Evolutionary conservation across 2,113 vertebrate genomes (phyloP), one percentile per base, ranked within the genome.

Genomic region (Elephas maximus): DNA sequence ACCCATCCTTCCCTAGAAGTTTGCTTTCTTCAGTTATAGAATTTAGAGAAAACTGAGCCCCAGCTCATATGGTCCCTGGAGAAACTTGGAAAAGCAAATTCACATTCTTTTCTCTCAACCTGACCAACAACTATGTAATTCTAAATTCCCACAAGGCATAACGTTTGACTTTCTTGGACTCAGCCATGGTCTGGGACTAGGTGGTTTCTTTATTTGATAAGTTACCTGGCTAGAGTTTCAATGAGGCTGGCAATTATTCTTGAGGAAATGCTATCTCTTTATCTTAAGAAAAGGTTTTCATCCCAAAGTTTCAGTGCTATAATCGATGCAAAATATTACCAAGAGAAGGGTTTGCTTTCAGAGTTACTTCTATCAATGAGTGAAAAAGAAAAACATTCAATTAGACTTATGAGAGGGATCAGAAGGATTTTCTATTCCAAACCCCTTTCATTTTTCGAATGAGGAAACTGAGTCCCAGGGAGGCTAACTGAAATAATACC

Each of bases 141-240:
- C 93, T 92, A 97, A 96, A 97, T 94, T 96, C 96, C 94, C 96
- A 1, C 0, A 93, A 86, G 74, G n/a, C 14, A 0, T 6, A 88
- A 76, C 71, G 76, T 87, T 94, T 96, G 92, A 92, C 90, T 95
- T 92, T 60, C 88, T 88, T 86, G 92, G 63, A 89, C 51, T 97
- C 37, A 51, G 45, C 20, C 53, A 17, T 3, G 1, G 92, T 81
- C 88, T 92, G 48, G 65, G 90, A 73, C 10, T 21, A 67, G 79
- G 26, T 45, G 88, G n/a, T 91, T 96, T 94, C 63, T 90, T 95
- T 87, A 71, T 91, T 90, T 94, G 96, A 77, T 96, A 97, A 92
- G 37, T 79, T 67, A 71, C 11, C 60, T 17, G 51, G 81, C 80
- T 97, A 88, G 95, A 76, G 85, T 97, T 98, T 98, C 97, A 86